phyloP scores from a whole-genome alignment of 2,888 invertebrate genomes.

The Patella caerulea region DNA sequence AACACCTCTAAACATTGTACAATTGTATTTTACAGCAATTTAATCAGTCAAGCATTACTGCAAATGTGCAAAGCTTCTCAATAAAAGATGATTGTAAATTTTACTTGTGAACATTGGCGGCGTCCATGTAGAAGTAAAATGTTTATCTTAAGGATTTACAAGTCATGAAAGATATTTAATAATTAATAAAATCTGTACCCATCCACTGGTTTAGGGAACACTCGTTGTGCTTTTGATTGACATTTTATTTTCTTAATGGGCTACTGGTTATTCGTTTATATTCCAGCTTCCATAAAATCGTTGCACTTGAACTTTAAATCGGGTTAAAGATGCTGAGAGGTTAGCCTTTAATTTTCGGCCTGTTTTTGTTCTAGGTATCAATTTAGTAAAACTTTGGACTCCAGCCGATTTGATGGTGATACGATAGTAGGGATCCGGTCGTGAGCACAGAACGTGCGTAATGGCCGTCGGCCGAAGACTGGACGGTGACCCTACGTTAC shows the following conservation, averaged over 20 bases:
- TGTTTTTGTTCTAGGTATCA: conserved; percentile 1
- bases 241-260: conserved; percentile 12
- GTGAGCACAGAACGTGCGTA: conserved; percentile 4
- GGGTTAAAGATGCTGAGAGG: conserved; percentile 1
- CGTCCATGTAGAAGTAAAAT: neutral
- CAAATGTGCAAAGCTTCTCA: too few relatives aligned
- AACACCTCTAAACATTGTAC: too few relatives aligned
- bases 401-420: conserved; percentile 2
- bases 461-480: neutral
- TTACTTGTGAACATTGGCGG: too few relatives aligned
- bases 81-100: too few relatives aligned
- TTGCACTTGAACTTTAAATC: conserved; percentile 7
- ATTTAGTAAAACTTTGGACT: neutral
- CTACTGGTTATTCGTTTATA: neutral
- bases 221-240: neutral
- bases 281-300: neutral
- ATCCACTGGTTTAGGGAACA: neutral
- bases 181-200: neutral
- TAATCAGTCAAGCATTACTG: too few relatives aligned
- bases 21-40: too few relatives aligned
- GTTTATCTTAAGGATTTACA: conserved; percentile 2
- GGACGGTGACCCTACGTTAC: neutral
- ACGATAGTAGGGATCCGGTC: conserved; percentile 5
- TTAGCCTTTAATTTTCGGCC: conserved; percentile 1
- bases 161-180: neutral